A percentile compares a stretch with the other conserved stretches of the same genome.
These are phyloP conservation scores for Enteromius trimaculatus DNA, from an alignment of 2,797 vertebrate species.

Conservation along the genomic window DNA sequence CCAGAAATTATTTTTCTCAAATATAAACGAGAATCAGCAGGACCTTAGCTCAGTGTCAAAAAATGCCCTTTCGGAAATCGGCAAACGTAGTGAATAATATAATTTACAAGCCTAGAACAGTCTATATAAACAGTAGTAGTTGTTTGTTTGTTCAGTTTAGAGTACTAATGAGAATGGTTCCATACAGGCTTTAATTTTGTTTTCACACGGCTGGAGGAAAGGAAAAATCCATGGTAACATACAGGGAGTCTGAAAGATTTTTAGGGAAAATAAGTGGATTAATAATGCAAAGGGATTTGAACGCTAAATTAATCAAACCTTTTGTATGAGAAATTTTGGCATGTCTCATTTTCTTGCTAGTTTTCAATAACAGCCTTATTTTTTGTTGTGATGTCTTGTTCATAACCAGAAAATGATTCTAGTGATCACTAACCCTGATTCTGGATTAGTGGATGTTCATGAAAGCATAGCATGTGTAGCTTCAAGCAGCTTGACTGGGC, in stretches of 20 bases:
- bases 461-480: background rate
- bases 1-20: conserved; percentile 10
- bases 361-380: background rate
- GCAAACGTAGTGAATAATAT: background rate
- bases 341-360: background rate
- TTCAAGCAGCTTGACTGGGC: background rate
- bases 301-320: no score
- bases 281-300: no score
- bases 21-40: background rate
- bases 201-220: background rate
- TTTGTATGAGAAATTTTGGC: no score
- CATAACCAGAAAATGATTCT: background rate
- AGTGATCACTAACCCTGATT: background rate
- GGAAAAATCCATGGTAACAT: background rate
- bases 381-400: background rate
- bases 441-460: background rate
- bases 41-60: background rate
- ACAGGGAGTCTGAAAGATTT: background rate
- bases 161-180: background rate
- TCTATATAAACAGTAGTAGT: background rate
- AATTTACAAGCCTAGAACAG: background rate
- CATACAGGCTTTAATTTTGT: background rate
- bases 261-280: background rate
- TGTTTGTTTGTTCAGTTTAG: background rate
- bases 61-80: background rate